Evolutionary conservation across 2,113 vertebrate species (phyloP), one percentile per base, ranked within the genome.

Genomic region (Poicephalus meyeri): DNA sequence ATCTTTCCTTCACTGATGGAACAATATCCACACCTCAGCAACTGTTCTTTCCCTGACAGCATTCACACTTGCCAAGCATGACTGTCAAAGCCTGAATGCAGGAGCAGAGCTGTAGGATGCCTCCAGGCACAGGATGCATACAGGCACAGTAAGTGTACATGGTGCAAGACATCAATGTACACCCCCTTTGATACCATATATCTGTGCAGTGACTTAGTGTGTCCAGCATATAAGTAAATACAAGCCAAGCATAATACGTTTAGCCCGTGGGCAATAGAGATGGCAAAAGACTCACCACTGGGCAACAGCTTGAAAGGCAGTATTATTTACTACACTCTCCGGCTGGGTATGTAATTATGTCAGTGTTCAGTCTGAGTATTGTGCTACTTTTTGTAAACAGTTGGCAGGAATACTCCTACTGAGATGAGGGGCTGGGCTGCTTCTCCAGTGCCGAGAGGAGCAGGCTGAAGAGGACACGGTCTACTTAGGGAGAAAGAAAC

Each of bases 351-450:
- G 86, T 96, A 97, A 96, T 97, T 96, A 93, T 91, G 92, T 86
- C 96, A 74, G 88, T 42, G 76, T 94, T 84, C 80, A 91, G 96
- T 81, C 94, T 97, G 81, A 85, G 97, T 90, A 94, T 95, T 94
- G 85, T 95, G 85, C 94, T 97, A 94, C 82, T 95, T 97, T 91
- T 96, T 97, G 92, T 92, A 95, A 97, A 97, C 82, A 95, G 91
- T 96, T 97, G 85, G 88, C 95, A 97, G 94, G 80, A 88, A 94
- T 78, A 90, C 88, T 95, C 70, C 53, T 72, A 93, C 84, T 89
- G 77, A 84, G 86, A 83, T 50, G 66, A 96, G 41, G 91, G 83
- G 85, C 85, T 86, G 80, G 83, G 39, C 79, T 71, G 87, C 88
- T 74, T 95, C 92, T 91, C 73, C 83, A 77, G 78, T 16, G 70